These are phyloP conservation scores for Antedon mediterranea DNA, from an alignment of 53 echinoderm and acorn worm species.

Conservation along the genomic window DNA sequence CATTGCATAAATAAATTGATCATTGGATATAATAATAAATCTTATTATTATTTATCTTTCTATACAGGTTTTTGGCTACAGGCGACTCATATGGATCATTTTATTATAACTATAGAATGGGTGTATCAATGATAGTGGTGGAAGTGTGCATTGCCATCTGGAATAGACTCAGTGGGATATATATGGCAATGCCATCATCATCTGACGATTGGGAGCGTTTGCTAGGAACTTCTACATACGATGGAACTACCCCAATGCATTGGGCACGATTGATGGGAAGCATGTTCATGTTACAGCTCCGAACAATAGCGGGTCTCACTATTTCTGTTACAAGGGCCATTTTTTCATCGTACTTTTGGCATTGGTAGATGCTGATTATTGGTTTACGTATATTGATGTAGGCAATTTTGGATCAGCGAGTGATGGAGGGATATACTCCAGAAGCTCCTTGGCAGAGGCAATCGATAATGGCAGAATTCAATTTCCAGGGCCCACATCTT, in stretches of 20 bases:
- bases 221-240: neutral
- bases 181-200: too few relatives aligned
- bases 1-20: too few relatives aligned
- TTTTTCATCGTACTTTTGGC: neutral
- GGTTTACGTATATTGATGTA: neutral
- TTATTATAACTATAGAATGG: too few relatives aligned
- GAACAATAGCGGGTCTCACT: neutral
- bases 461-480: constrained; percentile 1
- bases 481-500: constrained; percentile 8
- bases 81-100: too few relatives aligned
- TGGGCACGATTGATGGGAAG: neutral
- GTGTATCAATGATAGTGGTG: too few relatives aligned
- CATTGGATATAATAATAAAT: too few relatives aligned
- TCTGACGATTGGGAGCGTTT: neutral
- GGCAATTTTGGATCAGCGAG: neutral
- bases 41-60: too few relatives aligned
- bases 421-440: neutral
- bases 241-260: neutral
- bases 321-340: neutral
- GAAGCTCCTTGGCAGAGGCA: constrained; percentile 10
- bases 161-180: too few relatives aligned
- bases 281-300: neutral
- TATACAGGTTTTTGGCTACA: too few relatives aligned
- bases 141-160: too few relatives aligned
- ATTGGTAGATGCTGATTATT: neutral